Conservation (phyloP, 1,140 invertebrate species). For the Portunus trituberculatus region DNA sequence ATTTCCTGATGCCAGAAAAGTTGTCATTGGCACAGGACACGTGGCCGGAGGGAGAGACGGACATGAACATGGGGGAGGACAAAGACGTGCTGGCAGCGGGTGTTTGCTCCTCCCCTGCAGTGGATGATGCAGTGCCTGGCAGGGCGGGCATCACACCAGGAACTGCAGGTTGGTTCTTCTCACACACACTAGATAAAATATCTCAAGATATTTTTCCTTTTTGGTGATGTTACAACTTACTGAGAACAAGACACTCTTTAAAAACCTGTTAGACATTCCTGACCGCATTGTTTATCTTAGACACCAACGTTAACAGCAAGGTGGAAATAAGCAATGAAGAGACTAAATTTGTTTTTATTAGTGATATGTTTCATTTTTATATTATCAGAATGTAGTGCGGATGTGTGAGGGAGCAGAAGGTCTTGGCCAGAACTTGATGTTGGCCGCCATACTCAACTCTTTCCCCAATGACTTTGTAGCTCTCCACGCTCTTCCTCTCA, state of each 20-base stretch:
- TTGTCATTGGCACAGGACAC: conserved; percentile 34
- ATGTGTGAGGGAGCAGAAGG: conserved; percentile 61
- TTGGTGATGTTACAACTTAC: too few relatives aligned
- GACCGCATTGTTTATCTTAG: too few relatives aligned
- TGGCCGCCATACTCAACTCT: conserved; percentile 76
- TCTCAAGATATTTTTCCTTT: too few relatives aligned
- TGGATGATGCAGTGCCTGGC: conserved; percentile 71
- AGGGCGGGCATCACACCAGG: conserved; percentile 42
- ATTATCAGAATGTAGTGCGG: conserved; percentile 34
- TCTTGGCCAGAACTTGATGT: conserved; percentile 76
- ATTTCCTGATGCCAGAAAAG: not conserved
- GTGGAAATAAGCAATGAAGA: too few relatives aligned
- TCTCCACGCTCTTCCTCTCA: conserved; percentile 79
- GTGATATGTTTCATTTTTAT: too few relatives aligned
- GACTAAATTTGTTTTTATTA: too few relatives aligned
- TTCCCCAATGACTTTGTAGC: conserved; percentile 78
- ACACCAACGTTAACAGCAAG: too few relatives aligned
- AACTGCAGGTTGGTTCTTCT: conserved; percentile 42
- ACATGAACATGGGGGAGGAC: conserved; percentile 70
- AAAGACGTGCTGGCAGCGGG: conserved; percentile 57
- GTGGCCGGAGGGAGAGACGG: conserved; percentile 67
- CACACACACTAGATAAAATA: not conserved
- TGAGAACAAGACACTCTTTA: too few relatives aligned
- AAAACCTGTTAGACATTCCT: too few relatives aligned
- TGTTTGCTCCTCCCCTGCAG: conserved; percentile 52